A percentile compares a stretch with the other conserved stretches of the same genome.
phyloP scores from a whole-genome alignment of 1,140 invertebrate species.

The Psix sp. region DNA sequence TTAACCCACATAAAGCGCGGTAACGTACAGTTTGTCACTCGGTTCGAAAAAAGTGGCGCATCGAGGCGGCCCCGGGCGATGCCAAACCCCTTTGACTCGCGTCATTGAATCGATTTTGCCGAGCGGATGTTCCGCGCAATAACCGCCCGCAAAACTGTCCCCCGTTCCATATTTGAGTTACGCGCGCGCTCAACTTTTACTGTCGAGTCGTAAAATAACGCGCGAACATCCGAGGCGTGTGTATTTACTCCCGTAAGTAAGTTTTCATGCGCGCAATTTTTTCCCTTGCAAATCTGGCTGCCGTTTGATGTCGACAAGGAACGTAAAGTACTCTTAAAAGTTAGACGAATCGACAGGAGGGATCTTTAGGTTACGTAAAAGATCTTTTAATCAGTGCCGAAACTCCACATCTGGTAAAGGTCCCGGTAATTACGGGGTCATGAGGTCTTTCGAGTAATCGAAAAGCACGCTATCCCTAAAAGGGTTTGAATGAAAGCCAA shows the following conservation, averaged over 20 bases:
- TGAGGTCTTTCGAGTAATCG: too few species aligned
- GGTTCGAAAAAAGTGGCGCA: slow-evolving; percentile 12
- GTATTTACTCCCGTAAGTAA: slow-evolving; percentile 30
- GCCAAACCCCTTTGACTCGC: slow-evolving; percentile 20
- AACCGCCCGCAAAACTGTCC: slow-evolving; percentile 10
- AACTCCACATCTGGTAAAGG: background rate
- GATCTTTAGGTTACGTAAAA: too few species aligned
- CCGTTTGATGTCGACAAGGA: background rate
- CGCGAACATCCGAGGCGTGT: slow-evolving; percentile 27
- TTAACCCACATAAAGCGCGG: slow-evolving; percentile 51
- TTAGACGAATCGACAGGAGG: slow-evolving; percentile 10
- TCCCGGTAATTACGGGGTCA: too few species aligned
- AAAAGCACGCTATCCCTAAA: too few species aligned
- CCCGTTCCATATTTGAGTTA: slow-evolving; percentile 28
- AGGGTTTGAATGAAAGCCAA: too few species aligned
- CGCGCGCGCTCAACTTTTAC: slow-evolving; percentile 41
- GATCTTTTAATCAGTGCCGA: too few species aligned
- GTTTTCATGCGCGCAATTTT: slow-evolving; percentile 19
- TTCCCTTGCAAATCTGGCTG: background rate
- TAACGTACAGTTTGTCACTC: slow-evolving; percentile 23
- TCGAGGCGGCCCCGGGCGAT: background rate
- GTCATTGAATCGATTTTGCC: slow-evolving; percentile 13
- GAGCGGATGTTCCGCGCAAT: background rate
- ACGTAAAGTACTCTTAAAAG: too few species aligned
- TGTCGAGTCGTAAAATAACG: slow-evolving; percentile 39